Evolutionary conservation across 2,888 invertebrate species (phyloP).

Genomic region (Pocota personata): DNA sequence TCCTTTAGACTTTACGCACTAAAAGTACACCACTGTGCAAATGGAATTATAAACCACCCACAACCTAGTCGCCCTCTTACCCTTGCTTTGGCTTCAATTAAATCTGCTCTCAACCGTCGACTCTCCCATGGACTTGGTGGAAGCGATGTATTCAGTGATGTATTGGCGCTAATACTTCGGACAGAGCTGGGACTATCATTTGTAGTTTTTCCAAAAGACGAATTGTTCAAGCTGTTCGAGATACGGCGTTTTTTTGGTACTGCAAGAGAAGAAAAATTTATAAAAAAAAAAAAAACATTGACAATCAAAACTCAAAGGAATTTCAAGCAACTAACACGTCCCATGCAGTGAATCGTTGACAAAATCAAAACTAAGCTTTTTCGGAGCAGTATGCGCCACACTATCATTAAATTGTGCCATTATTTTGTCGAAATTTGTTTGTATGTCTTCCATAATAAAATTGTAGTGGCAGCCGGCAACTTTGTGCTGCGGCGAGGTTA

Average conservation of each 20-base stretch:
- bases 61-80: constrained; percentile 77
- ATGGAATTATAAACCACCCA: neutral
- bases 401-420: constrained; percentile 80
- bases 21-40: too few relatives aligned
- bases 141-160: constrained; percentile 68
- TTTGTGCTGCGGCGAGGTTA: neutral
- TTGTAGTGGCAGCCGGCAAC: constrained; percentile 4
- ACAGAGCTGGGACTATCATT: constrained; percentile 73
- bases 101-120: constrained; percentile 86
- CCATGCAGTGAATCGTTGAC: constrained; percentile 78
- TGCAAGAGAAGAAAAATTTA: constrained; percentile 62
- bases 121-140: constrained; percentile 86
- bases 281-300: neutral
- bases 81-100: constrained; percentile 86
- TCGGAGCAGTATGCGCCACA: constrained; percentile 80
- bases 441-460: constrained; percentile 80
- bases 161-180: constrained; percentile 35
- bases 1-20: too few relatives aligned
- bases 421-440: constrained; percentile 81
- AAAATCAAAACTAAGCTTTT: constrained; percentile 80
- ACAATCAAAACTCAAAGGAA: neutral
- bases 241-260: constrained; percentile 80
- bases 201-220: constrained; percentile 63
- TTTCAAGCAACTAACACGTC: constrained; percentile 73
- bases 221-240: constrained; percentile 75